These are phyloP conservation scores for Eonycteris spelaea DNA, from an alignment of 2,113 vertebrate genomes.

Conservation along the genomic window DNA sequence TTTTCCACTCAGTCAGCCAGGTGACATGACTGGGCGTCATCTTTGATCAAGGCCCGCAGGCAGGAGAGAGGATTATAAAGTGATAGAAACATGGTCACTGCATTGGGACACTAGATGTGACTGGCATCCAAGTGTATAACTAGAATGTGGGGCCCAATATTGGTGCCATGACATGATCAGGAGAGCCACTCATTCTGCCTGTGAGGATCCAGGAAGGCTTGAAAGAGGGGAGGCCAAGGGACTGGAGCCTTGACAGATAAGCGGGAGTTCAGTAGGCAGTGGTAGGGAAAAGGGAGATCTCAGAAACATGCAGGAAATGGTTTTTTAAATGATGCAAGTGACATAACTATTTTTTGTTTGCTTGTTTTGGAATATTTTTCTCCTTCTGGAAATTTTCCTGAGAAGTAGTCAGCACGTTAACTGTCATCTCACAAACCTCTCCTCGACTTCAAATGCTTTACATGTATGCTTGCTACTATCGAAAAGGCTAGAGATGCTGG, in stretches of 20 bases:
- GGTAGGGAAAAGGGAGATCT: not conserved
- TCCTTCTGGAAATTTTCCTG: not conserved
- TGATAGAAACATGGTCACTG: not conserved
- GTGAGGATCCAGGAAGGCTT: not conserved
- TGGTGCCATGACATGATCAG: fast-evolving
- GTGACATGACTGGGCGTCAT: not conserved
- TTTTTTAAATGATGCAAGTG: not conserved
- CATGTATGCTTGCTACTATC: fast-evolving
- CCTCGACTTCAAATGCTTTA: not conserved
- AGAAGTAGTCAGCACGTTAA: not conserved
- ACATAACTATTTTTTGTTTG: not conserved
- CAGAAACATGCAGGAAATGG: not conserved
- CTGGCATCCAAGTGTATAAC: fast-evolving
- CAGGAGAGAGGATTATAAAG: not conserved
- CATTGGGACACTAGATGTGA: not conserved
- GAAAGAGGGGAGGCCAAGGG: not conserved
- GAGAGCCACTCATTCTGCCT: not conserved
- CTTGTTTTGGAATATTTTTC: not conserved
- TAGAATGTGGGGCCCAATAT: fast-evolving
- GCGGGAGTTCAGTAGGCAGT: not conserved
- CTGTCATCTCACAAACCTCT: not conserved
- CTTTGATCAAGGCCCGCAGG: not conserved
- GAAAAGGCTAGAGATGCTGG: not conserved
- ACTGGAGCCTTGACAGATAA: not conserved
- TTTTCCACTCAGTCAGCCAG: not conserved